Evolutionary conservation across 2,113 vertebrate species (phyloP), one percentile per base, ranked within the genome.

Genomic region (Equus quagga): DNA sequence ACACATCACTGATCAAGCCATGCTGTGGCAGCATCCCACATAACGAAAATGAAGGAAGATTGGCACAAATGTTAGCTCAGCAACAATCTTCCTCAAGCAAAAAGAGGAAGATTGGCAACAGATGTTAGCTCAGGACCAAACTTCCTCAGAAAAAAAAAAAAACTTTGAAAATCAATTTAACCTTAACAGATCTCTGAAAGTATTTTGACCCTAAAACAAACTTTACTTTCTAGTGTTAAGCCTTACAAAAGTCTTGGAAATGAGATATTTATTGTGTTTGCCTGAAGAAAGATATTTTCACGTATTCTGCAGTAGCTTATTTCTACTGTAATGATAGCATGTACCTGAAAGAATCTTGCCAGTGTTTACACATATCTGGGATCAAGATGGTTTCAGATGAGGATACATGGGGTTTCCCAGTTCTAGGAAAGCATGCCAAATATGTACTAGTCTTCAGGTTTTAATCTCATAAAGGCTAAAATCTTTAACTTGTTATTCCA

Each of bases 121-220:
- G 36, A 41, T 41, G 36, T 41, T 41, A 41, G 36, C 36, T 41
- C 36, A 41, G 36, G 36, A 41, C 36, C 36, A 41, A 41, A 41
- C 36, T 41, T 41, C 36, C 36, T 41, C 36, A 41, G 36, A 3
- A 41, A 41, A 41, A 41, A 41, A 36, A 41, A 89, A 90, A 84
- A 91, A 24, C 64, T 97, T 94, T 96, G 82, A 94, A 96, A 89
- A 95, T 93, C 87, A 95, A 91, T 81, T 94, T 95, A 65, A 17
- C 91, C 54, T 94, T 97, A 87, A 56, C 12, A 93, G 26, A 70
- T 49, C 51, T 78, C 76, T n/a, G 26, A 97, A 94, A 97, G 97
- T 93, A 93, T 97, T 96, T 96, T 96, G 64, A 92, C 69, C 65
- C 89, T 96, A 80, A 92, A 93, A 96, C 85, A 89, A 1, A 70